Base-by-base conservation (phyloP, 2,797 vertebrate species). In the Amazonetta brasiliensis region DNA sequence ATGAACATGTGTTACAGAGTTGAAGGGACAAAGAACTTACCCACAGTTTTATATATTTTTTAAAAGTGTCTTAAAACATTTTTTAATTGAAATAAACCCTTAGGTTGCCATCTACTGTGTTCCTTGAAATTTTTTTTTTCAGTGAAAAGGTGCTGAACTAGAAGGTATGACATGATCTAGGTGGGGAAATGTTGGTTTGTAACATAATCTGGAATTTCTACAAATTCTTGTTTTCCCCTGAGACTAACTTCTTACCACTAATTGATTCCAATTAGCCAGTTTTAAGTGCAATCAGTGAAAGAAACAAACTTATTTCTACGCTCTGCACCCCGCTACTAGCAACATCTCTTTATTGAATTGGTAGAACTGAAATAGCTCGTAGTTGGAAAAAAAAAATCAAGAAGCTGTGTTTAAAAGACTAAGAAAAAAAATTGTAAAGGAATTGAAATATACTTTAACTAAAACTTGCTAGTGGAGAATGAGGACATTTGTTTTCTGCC, bases 201-300 rank as follows among this genome's bases (percentile, higher is more conserved):
- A 87, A 87, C 6, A 58, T 31, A 89, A 41, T 58, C 44, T 74
- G 48, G 60, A 90, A 20, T 92, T 92, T 74, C 64, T 56, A 92
- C 48, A 84, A 87, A 78, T 90, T 76, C 43, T 63, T 67, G 28
- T 82, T 86, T 74, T 69, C 28, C 67, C 35, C 35, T 28, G 87
- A 91, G 78, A 96, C 67, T 72, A 87, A 78, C 64, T 92, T 90
- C 90, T 92, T 93, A 62, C 73, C 55, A 48, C 68, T 93, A 95
- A 94, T 89, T 94, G 91, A 95, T 93, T 93, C 55, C 44, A 87
- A 89, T 96, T 95, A 95, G 78, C 72, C 35, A 85, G 78, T 71
- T 91, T 83, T 80, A 96, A 92, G 68, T 73, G 59, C 90, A 96
- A 95, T 94, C 80, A 77, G 74, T 62, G 54, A 90, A 72, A 94